Percentiles rank a stretch among this genome's conserved stretches.
Evolutionary conservation across 2,797 vertebrate species (phyloP).

Genomic region (Sebastolobus alascanus): DNA sequence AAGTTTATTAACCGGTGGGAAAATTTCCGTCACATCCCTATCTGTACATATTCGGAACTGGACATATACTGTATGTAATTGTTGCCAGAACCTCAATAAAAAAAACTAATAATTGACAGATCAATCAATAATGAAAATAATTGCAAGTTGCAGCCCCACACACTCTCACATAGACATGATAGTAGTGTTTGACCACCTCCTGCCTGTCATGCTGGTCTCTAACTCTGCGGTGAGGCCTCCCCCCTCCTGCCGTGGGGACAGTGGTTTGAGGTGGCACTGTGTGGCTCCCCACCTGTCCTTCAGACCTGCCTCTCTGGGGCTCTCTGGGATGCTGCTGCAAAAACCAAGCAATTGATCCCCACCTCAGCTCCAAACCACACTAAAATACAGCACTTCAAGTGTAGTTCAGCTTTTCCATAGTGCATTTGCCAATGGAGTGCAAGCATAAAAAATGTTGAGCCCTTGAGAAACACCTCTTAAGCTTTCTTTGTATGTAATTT

Average conservation of each 20-base stretch:
- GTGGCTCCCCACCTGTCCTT: conserved; percentile 77
- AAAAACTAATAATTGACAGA: neutral
- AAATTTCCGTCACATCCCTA: too few species aligned
- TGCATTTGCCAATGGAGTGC: conserved; percentile 78
- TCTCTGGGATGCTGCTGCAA: conserved; percentile 80
- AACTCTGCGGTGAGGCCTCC: conserved; percentile 58
- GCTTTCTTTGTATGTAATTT: conserved; percentile 88
- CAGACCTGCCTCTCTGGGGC: conserved; percentile 62
- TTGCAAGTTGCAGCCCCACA: neutral
- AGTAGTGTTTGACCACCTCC: conserved; percentile 52
- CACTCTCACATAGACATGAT: conserved; percentile 15
- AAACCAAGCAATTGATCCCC: conserved; percentile 79
- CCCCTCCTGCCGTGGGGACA: conserved; percentile 57
- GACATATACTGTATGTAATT: too few species aligned
- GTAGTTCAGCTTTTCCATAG: conserved; percentile 83
- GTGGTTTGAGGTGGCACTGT: conserved; percentile 78
- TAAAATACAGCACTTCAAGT: conserved; percentile 79
- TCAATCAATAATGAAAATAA: conserved; percentile 9
- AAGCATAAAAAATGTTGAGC: conserved; percentile 83
- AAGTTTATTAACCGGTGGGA: too few species aligned
- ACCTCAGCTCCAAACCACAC: conserved; percentile 80
- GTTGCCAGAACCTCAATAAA: too few species aligned
- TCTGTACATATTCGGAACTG: too few species aligned
- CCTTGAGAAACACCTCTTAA: conserved; percentile 88
- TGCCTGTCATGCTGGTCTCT: conserved; percentile 53